A percentile compares a stretch with the other conserved stretches of the same genome.
Conservation (phyloP, 1,140 invertebrate genomes). For the Cotesia typhae region DNA sequence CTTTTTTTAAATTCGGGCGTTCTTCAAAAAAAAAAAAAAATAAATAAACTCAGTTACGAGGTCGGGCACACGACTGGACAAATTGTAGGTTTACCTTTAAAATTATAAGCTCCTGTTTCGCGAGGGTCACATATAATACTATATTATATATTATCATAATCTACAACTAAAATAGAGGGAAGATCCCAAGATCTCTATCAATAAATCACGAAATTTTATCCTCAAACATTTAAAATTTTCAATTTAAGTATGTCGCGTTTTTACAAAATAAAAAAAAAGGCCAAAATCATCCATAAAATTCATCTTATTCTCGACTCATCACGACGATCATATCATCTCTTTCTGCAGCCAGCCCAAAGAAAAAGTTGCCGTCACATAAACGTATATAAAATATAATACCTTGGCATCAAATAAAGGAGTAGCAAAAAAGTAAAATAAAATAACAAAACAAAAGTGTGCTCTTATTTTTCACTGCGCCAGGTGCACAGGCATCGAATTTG, state of each 20-base stretch:
- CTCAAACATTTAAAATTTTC: not conserved
- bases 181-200: conserved; percentile 33
- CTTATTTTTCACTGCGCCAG: not conserved
- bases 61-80: conserved; percentile 62
- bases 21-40: conserved; percentile 47
- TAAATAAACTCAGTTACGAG: conserved; percentile 14
- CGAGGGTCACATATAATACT: conserved; percentile 50
- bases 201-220: conserved; percentile 56
- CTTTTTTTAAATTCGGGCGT: conserved; percentile 42
- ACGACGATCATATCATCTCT: too few species aligned
- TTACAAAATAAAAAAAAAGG: too few species aligned
- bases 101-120: conserved; percentile 64
- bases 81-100: conserved; percentile 61
- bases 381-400: too few species aligned
- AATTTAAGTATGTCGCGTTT: not conserved
- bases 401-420: not conserved
- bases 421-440: not conserved
- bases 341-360: too few species aligned
- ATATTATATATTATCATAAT: conserved; percentile 46
- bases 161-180: too few species aligned
- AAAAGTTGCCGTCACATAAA: too few species aligned
- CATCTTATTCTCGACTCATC: too few species aligned
- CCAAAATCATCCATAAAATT: too few species aligned
- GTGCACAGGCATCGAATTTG: conserved; percentile 1
- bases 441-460: not conserved